These are phyloP conservation scores for Drosophila kanekoi DNA, from an alignment of 2,888 invertebrate genomes.

Conservation along the genomic window DNA sequence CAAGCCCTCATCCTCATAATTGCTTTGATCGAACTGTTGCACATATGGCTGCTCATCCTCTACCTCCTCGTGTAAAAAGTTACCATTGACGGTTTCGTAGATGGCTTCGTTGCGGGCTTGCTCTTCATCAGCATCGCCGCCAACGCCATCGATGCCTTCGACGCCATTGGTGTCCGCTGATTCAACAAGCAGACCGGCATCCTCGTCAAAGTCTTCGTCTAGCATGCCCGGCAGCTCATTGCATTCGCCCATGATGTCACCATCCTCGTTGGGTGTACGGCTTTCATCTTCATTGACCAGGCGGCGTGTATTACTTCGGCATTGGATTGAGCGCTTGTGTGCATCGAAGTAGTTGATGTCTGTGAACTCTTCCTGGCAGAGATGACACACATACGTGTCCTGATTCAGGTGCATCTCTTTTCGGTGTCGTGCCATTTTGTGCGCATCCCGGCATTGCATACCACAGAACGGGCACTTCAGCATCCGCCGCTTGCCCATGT, in stretches of 20 bases:
- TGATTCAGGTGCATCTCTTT: conserved; percentile 81
- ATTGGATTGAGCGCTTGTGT: conserved; percentile 82
- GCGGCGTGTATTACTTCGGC: conserved; percentile 80
- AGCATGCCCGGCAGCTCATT: conserved; percentile 33
- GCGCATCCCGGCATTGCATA: conserved; percentile 82
- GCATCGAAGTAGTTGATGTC: conserved; percentile 83
- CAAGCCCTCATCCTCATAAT: conserved; percentile 35
- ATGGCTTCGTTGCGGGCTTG: conserved; percentile 6
- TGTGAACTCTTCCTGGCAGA: conserved; percentile 82
- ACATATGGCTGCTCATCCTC: conserved; percentile 24
- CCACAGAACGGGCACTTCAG: conserved; percentile 81
- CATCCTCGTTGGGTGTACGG: not conserved
- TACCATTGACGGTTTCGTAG: conserved; percentile 27
- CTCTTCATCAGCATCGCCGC: conserved; percentile 3
- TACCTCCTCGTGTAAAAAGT: conserved; percentile 27
- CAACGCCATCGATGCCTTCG: conserved; percentile 2
- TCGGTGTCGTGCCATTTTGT: conserved; percentile 82
- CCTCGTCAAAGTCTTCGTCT: conserved; percentile 69
- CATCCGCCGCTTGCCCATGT: conserved; percentile 81
- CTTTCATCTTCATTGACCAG: conserved; percentile 16
- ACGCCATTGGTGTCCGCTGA: conserved; percentile 8
- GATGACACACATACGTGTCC: conserved; percentile 72
- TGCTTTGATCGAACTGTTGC: conserved; percentile 45
- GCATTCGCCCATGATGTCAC: conserved; percentile 1
- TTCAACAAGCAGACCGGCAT: conserved; percentile 58